Evolutionary conservation across 2,888 invertebrate genomes (phyloP).

Genomic region (Punctoribates punctum): DNA sequence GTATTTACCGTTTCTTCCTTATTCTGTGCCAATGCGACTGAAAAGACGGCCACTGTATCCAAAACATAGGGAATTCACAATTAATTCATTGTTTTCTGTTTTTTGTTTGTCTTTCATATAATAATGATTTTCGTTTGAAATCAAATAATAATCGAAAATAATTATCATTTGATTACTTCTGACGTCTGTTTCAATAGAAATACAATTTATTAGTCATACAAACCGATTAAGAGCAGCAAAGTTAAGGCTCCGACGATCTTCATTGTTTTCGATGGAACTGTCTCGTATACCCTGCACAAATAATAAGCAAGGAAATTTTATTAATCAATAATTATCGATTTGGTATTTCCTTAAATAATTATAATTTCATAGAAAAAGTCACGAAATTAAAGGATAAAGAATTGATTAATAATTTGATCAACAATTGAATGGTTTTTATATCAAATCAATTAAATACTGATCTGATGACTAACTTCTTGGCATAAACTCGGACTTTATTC

Average conservation of each 20-base stretch:
- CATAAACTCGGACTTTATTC: slow-evolving; percentile 22
- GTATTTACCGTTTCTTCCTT: slow-evolving; percentile 35
- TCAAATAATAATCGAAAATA: neutral
- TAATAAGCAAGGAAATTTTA: neutral
- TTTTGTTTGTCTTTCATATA: neutral
- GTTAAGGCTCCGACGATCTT: slow-evolving; percentile 38
- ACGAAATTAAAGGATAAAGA: neutral
- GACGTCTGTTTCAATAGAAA: neutral
- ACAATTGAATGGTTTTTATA: neutral
- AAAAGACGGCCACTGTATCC: slow-evolving; percentile 33
- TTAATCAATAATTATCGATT: neutral
- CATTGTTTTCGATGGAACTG: slow-evolving; percentile 42
- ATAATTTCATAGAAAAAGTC: neutral
- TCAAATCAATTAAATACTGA: neutral
- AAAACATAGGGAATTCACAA: neutral
- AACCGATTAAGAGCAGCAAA: slow-evolving; percentile 38
- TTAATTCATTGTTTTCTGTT: neutral
- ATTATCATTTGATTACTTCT: neutral
- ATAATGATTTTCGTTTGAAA: too few species aligned
- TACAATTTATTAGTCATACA: neutral
- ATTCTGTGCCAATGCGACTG: slow-evolving; percentile 33
- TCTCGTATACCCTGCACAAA: slow-evolving; percentile 40
- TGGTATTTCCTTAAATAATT: neutral
- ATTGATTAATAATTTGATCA: neutral
- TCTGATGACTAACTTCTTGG: slow-evolving; percentile 30